Evolutionary conservation across 2,113 vertebrate genomes (phyloP).

Genomic region (Nothoprocta perdicaria): DNA sequence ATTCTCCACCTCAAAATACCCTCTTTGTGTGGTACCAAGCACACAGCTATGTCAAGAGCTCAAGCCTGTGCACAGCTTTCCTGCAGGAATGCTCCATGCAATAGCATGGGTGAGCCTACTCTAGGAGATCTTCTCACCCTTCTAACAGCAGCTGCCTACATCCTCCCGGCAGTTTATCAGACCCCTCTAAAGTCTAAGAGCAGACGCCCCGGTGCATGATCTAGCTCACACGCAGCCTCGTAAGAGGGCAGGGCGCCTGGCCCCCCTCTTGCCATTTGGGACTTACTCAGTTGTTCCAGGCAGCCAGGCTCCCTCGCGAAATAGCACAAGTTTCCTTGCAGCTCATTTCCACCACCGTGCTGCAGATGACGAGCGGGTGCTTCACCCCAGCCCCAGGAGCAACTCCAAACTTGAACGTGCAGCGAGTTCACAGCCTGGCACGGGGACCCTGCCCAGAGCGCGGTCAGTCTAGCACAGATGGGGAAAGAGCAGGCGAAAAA

Average conservation of each 20-base stretch:
- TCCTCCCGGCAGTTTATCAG: not conserved
- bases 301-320: not conserved
- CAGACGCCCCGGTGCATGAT: not conserved
- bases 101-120: not conserved
- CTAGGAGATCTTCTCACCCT: not conserved
- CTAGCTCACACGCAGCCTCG: not conserved
- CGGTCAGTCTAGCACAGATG: too few species aligned
- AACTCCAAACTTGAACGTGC: not conserved
- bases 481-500: not conserved
- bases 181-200: not conserved
- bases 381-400: not conserved
- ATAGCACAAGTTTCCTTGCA: slow-evolving; percentile 21
- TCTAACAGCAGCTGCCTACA: not conserved
- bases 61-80: not conserved
- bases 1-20: not conserved
- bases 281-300: slow-evolving; percentile 7
- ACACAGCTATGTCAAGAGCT: not conserved
- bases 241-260: not conserved
- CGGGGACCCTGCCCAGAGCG: not conserved
- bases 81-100: not conserved
- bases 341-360: not conserved
- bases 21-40: not conserved
- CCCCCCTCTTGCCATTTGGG: not conserved
- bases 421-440: not conserved
- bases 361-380: not conserved